These are phyloP conservation scores for Halcyon senegalensis DNA, from an alignment of 2,113 vertebrate genomes.

Conservation along the genomic window DNA sequence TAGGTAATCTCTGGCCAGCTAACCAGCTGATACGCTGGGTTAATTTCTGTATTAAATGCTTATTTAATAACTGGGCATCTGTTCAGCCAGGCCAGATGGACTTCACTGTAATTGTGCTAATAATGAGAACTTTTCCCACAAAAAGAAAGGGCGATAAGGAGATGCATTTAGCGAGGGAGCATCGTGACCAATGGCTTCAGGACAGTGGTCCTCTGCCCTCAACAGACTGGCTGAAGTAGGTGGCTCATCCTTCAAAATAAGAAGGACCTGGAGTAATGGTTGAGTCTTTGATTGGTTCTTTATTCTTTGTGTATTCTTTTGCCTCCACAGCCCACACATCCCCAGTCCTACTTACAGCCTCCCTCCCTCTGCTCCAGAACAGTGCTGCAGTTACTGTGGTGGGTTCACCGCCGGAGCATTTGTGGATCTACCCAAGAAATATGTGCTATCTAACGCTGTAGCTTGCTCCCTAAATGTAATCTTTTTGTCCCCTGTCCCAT, in stretches of 20 bases:
- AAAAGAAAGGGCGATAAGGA: background rate
- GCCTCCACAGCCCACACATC: background rate
- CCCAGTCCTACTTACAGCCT: background rate
- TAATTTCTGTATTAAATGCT: constrained; percentile 50
- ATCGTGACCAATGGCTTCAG: background rate
- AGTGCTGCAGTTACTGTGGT: background rate
- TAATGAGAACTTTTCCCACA: constrained; percentile 22
- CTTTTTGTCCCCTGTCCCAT: background rate
- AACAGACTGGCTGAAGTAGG: background rate
- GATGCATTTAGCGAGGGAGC: background rate
- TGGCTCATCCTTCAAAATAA: constrained; percentile 5
- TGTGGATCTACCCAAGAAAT: background rate
- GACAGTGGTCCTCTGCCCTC: background rate
- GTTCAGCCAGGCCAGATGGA: constrained; percentile 52
- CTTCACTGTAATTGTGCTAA: constrained; percentile 47
- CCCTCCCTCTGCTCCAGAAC: background rate
- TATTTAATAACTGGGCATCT: constrained; percentile 51
- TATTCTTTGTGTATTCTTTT: background rate
- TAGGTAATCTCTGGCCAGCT: constrained; percentile 30
- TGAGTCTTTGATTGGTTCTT: background rate
- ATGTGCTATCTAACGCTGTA: background rate
- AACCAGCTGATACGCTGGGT: constrained; percentile 26
- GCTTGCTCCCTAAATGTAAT: background rate
- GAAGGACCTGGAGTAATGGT: background rate
- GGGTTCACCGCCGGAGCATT: background rate